Evolutionary conservation across 2,113 vertebrate genomes (phyloP), one percentile per base, ranked within the genome.

Genomic region (Machaerirhynchus nigripectus): DNA sequence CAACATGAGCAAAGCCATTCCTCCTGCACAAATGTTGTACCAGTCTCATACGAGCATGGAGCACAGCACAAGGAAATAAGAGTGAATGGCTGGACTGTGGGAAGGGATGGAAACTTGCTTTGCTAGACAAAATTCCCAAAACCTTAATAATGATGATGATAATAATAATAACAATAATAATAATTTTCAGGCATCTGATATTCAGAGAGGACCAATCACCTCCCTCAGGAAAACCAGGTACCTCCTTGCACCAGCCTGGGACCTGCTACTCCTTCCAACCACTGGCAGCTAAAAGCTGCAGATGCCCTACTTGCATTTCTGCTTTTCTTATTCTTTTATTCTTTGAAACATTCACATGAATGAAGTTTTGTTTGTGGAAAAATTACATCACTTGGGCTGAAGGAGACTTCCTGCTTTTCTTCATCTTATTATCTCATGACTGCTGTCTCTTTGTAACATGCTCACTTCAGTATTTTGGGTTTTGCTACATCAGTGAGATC

Each of bases 331-430:
- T 22, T 76, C 9, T 86, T 30, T 37, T 60, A 27, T 42, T 37
- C 12, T 60, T 57, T 31, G 8, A 75, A 89, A 74, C 23, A 30
- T 42, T 64, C 65, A 84, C 8, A 30, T 82, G 44, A 84, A 94
- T 67, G 40, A 95, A 87, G 53, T 87, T 78, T 46, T 79, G 47
- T 84, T 79, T 78, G 73, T 68, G 69, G 84, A 95, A 95, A 84
- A 92, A 89, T 84, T 75, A 92, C 80, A 91, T 95, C 69, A 60
- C 11, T 76, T 37, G 40, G 81, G 80, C 73, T 79, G 40, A 82
- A 95, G 61, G 20, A 90, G 40, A 81, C 79, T 92, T 95, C 88
- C 85, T 93, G 64, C 75, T 93, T 88, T 91, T 69, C 82, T 83
- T 49, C 2, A 8, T 56, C 68, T 64, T 63, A 91, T 80, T 90